Evolutionary conservation across 1,140 invertebrate genomes (phyloP).

Genomic region (Papilio polytes): DNA sequence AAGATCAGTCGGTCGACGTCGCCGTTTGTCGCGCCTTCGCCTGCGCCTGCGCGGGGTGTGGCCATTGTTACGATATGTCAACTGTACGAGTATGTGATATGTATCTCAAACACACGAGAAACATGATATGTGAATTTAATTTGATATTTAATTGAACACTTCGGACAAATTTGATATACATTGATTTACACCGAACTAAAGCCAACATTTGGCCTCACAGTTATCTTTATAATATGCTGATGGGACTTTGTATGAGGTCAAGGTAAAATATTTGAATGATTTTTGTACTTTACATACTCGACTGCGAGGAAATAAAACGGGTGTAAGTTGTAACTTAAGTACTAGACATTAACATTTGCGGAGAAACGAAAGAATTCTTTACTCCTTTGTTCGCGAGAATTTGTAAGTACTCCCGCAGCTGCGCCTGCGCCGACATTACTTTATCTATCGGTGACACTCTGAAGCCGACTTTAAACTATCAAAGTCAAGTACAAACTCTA

Average conservation of each 20-base stretch:
- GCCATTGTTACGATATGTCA: not conserved
- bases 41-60: not conserved
- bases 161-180: not conserved
- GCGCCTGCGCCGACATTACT: conserved; percentile 9
- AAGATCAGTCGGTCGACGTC: conserved; percentile 53
- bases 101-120: not conserved
- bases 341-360: not conserved
- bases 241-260: not conserved
- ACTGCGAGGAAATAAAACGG: not conserved
- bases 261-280: conserved; percentile 5
- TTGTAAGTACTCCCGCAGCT: not conserved
- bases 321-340: not conserved
- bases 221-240: not conserved
- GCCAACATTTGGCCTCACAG: not conserved
- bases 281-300: not conserved
- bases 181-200: not conserved
- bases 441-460: conserved; percentile 41
- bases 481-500: conserved; percentile 68
- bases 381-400: not conserved
- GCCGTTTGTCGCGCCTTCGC: conserved; percentile 41
- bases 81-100: not conserved
- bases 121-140: not conserved
- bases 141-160: not conserved
- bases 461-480: conserved; percentile 54
- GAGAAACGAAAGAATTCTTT: not conserved